Percentiles rank a stretch among this genome's conserved stretches.
phyloP scores from a whole-genome alignment of 1,140 invertebrate genomes.

The Drosophila obscura region DNA sequence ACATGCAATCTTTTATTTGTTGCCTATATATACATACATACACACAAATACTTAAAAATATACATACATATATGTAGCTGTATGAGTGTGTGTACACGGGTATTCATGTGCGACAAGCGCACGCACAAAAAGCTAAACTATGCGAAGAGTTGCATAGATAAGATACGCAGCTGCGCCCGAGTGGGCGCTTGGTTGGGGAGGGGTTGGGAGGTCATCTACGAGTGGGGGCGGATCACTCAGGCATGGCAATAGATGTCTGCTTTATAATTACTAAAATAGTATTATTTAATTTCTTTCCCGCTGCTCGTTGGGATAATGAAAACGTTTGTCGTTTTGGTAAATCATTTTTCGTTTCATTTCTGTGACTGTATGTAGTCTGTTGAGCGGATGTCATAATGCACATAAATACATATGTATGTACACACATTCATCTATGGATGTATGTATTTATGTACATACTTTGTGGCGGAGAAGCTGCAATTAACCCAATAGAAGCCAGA shows the following conservation, averaged over 20 bases:
- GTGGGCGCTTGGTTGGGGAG: background rate
- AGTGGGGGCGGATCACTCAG: slow-evolving; percentile 57
- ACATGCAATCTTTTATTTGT: slow-evolving; percentile 80
- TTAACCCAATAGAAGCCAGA: slow-evolving; percentile 33
- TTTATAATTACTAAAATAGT: slow-evolving; percentile 79
- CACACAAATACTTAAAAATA: slow-evolving; percentile 6
- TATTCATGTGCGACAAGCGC: slow-evolving; percentile 50
- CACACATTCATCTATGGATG: background rate
- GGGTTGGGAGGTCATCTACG: too few species aligned
- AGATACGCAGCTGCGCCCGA: slow-evolving; percentile 72
- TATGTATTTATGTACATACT: too few species aligned
- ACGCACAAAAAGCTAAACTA: slow-evolving; percentile 73
- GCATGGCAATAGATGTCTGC: slow-evolving; percentile 71
- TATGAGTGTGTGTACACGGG: slow-evolving; percentile 22
- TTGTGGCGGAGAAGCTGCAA: slow-evolving; percentile 12
- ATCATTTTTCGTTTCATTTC: slow-evolving; percentile 17
- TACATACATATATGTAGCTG: slow-evolving; percentile 17
- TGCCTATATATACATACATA: slow-evolving; percentile 21
- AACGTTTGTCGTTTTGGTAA: slow-evolving; percentile 54
- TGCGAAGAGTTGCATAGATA: slow-evolving; percentile 79
- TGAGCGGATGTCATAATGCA: slow-evolving; percentile 41
- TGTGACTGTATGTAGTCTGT: background rate
- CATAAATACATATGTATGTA: background rate
- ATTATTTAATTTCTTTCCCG: slow-evolving; percentile 61
- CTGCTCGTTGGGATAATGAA: slow-evolving; percentile 41